Evolutionary conservation across 2,113 vertebrate species (phyloP), one percentile per base, ranked within the genome.

Genomic region (human (Homo sapiens)): DNA sequence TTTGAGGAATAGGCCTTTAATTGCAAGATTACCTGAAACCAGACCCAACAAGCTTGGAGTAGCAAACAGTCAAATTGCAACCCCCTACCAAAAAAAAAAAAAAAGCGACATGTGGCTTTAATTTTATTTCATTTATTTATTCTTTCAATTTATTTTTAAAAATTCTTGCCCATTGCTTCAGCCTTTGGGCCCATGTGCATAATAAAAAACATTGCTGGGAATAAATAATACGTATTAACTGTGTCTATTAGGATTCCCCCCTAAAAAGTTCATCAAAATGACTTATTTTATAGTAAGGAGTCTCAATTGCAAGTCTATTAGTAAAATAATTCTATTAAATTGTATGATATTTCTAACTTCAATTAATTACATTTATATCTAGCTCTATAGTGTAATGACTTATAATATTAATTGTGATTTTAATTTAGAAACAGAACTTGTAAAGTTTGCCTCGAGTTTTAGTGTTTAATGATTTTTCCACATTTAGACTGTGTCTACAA

Each of bases 171-270:
- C 81, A 85, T 73, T 95, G 80, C 81, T 20, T 97, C 82, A 94
- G 92, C 76, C 90, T 97, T 90, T 97, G 76, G 90, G 81, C 93
- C 93, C 43, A 96, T 84, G 81, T 95, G 73, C 52, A 83, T 97
- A 97, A 95, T 95, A 91, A 97, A 97, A 95, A 96, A 88, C 72
- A 96, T 61, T 70, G 35, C 59, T 96, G 90, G 88, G 59, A 38
- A 97, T 91, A 96, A 98, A 97, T 97, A 97, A 97, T 97, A 9
- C 81, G 82, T 96, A 92, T 90, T 93, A 95, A 82, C 75, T 97
- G 16, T 78, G 32, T 97, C 89, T 92, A 76, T 95, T 97, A 95
- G 11, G 59, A 82, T 92, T 96, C 27, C 83, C 73, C 87, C 68
- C 23, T 27, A 48, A 95, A 92, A 66, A 75, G 76, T 96, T 23